Evolutionary conservation across 2,797 vertebrate species (phyloP).

Genomic region (Mormyrus proboscirostris): DNA sequence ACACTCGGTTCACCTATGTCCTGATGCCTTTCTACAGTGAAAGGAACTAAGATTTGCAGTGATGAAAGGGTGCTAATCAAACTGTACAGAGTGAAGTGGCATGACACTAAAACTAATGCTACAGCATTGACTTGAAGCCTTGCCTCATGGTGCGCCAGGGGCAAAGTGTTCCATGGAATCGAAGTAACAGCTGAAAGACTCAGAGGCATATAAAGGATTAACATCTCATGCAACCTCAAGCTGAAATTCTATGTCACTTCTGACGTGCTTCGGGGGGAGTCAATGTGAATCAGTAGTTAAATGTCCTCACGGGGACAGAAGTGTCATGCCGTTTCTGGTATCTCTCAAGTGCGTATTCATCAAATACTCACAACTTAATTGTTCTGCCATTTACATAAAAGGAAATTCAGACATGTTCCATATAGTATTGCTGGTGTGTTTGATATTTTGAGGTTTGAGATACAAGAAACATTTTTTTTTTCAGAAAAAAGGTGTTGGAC

Average conservation of each 20-base stretch:
- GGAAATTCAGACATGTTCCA: not conserved
- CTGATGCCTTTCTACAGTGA: not conserved
- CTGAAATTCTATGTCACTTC: constrained; percentile 42
- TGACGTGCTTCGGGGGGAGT: constrained; percentile 19
- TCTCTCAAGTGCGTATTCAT: not conserved
- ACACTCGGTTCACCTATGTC: constrained; percentile 15
- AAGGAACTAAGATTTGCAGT: not conserved
- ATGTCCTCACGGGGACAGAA: constrained; percentile 18
- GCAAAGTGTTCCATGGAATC: constrained; percentile 65
- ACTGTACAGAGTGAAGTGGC: constrained; percentile 9
- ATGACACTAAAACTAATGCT: constrained; percentile 36
- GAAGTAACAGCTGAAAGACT: constrained; percentile 59
- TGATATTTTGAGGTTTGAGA: not conserved
- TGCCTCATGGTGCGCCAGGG: constrained; percentile 66
- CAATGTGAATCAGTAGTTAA: constrained; percentile 1
- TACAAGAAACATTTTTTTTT: not conserved
- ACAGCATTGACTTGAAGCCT: constrained; percentile 10
- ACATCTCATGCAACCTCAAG: constrained; percentile 55
- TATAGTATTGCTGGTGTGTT: not conserved
- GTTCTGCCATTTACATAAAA: not conserved
- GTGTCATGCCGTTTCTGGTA: not conserved
- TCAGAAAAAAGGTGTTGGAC: not conserved
- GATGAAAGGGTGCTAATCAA: constrained; percentile 25
- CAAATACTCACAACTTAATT: not conserved
- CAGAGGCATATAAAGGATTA: constrained; percentile 62